Conservation (phyloP, 2,888 invertebrate species). For the Drosophila ustulata region DNA sequence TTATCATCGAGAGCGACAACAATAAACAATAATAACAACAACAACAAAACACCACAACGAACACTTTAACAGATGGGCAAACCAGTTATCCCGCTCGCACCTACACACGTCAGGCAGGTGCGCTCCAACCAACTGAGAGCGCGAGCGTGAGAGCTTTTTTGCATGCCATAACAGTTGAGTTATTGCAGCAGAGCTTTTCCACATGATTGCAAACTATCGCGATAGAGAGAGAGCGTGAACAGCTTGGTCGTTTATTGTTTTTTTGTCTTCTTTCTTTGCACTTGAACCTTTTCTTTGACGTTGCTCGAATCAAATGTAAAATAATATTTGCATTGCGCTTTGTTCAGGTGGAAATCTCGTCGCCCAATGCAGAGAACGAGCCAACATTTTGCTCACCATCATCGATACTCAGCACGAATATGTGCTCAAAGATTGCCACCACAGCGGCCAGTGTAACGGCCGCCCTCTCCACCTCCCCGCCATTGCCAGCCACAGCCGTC, state of each 20-base stretch:
- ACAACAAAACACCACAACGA: conserved; percentile 16
- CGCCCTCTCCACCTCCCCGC: conserved; percentile 74
- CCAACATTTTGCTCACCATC: conserved; percentile 85
- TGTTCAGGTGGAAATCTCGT: conserved; percentile 84
- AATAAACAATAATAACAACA: conserved; percentile 26
- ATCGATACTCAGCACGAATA: conserved; percentile 84
- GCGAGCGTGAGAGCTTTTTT: conserved; percentile 21
- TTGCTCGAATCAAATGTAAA: conserved; percentile 8
- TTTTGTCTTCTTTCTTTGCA: conserved; percentile 25
- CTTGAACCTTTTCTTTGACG: conserved; percentile 19
- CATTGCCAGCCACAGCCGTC: conserved; percentile 69
- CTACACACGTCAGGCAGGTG: conserved; percentile 2
- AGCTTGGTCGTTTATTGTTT: conserved; percentile 13
- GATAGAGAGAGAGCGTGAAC: conserved; percentile 2
- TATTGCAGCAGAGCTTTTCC: conserved; percentile 12
- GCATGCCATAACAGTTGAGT: conserved; percentile 24
- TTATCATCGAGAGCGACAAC: conserved; percentile 63
- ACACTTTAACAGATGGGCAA: conserved; percentile 8
- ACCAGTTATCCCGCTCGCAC: conserved; percentile 32
- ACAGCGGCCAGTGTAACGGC: conserved; percentile 83
- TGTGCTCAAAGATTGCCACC: conserved; percentile 85
- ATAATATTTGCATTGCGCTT: conserved; percentile 10
- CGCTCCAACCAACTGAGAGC: conserved; percentile 5
- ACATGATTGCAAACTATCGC: conserved; percentile 13
- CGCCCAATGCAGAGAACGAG: conserved; percentile 85